phyloP scores from a whole-genome alignment of 2,113 vertebrate species.

The Isichthys henryi region DNA sequence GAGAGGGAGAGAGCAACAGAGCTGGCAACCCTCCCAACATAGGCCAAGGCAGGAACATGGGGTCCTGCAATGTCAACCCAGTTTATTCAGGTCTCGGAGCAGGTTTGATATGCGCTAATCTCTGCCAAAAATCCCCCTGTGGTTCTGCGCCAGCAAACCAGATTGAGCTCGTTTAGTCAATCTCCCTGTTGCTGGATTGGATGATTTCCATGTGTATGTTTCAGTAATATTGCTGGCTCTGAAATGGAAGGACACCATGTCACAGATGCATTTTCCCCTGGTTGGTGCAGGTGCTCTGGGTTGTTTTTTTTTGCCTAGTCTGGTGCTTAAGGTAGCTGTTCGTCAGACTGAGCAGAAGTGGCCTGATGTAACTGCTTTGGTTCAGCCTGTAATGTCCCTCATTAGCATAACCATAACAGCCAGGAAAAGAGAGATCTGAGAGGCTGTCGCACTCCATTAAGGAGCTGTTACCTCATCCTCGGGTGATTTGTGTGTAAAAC shows the following conservation, averaged over 20 bases:
- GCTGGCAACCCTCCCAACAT: neutral
- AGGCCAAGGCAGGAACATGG: neutral
- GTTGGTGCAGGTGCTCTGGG: neutral
- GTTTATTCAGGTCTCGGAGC: neutral
- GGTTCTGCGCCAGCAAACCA: neutral
- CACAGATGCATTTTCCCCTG: neutral
- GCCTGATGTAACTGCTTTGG: neutral
- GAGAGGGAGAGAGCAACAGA: neutral
- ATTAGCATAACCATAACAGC: conserved; percentile 6
- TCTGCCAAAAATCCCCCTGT: neutral
- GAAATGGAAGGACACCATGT: neutral
- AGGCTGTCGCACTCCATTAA: conserved; percentile 20
- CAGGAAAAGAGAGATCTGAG: neutral
- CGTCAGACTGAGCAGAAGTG: neutral
- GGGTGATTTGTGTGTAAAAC: conserved; percentile 29
- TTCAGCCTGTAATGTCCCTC: neutral
- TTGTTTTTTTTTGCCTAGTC: neutral
- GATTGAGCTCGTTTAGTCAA: neutral
- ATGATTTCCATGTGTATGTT: neutral
- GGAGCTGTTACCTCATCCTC: conserved; percentile 25
- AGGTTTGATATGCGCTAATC: neutral
- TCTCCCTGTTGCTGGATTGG: neutral
- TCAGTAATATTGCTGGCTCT: neutral
- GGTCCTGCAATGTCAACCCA: neutral
- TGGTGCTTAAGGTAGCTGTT: neutral